A percentile compares a stretch with the other conserved stretches of the same genome.
Evolutionary conservation across 2,888 invertebrate genomes (phyloP).

Genomic region (Trissolcus brochymenae): DNA sequence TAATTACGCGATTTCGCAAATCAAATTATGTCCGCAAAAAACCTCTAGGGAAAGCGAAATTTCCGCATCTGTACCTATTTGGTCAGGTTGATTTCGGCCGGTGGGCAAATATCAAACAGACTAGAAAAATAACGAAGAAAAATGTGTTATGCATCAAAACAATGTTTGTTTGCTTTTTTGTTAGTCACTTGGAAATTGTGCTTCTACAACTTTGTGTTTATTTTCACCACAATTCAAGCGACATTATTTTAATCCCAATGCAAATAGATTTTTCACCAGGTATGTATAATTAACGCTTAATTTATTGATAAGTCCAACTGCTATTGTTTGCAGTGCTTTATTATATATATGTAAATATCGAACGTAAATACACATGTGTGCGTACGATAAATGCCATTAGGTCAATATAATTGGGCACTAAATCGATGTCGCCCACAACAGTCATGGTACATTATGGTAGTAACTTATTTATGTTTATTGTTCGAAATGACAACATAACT

Average conservation of each 20-base stretch:
- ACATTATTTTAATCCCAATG: no score
- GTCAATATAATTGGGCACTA: constrained; percentile 16
- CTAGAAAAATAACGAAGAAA: no score
- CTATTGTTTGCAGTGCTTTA: neutral
- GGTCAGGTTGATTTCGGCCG: no score
- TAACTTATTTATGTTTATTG: constrained; percentile 11
- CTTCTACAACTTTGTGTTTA: no score
- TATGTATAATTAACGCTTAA: no score
- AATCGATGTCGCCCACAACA: constrained; percentile 27
- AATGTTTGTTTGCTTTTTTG: no score
- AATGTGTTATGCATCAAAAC: no score
- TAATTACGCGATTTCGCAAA: constrained; percentile 23
- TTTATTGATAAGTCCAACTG: neutral
- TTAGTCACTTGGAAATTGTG: no score
- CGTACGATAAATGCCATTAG: constrained; percentile 16
- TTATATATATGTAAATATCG: constrained; percentile 4
- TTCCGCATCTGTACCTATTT: no score
- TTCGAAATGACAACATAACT: constrained; percentile 14
- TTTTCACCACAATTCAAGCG: no score
- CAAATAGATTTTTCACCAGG: no score
- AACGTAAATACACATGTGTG: neutral
- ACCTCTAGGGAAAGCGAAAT: neutral
- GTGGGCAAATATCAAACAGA: no score
- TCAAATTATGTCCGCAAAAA: constrained; percentile 7
- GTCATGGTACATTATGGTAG: constrained; percentile 10